phyloP scores from a whole-genome alignment of 1,140 invertebrate genomes.

The Drosophila parabipectinata region DNA sequence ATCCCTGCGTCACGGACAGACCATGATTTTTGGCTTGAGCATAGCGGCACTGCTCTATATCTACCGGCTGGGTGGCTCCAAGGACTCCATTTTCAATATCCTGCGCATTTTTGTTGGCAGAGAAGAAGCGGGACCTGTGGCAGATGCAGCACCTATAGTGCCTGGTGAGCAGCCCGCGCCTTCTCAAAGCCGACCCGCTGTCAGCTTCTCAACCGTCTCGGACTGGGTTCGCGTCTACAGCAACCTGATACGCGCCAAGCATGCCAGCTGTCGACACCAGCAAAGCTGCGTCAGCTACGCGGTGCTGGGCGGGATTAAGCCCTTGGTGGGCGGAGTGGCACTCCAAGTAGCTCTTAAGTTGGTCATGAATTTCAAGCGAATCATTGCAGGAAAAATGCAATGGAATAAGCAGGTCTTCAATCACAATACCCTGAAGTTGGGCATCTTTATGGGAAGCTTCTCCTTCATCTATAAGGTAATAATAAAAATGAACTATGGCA shows the following conservation, averaged over 20 bases:
- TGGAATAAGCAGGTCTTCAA: conserved; percentile 85
- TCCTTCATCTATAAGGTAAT: conserved; percentile 87
- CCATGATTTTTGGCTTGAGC: conserved; percentile 87
- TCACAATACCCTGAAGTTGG: conserved; percentile 86
- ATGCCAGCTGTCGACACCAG: conserved; percentile 86
- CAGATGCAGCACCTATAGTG: neutral
- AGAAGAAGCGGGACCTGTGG: conserved; percentile 85
- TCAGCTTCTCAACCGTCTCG: conserved; percentile 55
- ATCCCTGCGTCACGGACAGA: conserved; percentile 88
- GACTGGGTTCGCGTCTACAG: conserved; percentile 69
- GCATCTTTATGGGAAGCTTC: conserved; percentile 87
- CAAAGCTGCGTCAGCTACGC: conserved; percentile 86
- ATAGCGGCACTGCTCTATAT: conserved; percentile 87
- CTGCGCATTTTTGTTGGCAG: conserved; percentile 88
- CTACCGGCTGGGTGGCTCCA: conserved; percentile 85
- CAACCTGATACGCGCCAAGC: conserved; percentile 81
- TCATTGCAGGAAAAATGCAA: conserved; percentile 85
- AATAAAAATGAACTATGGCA: neutral
- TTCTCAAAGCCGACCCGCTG: conserved; percentile 39
- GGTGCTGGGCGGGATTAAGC: conserved; percentile 85
- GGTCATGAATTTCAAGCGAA: conserved; percentile 83
- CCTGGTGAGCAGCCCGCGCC: conserved; percentile 45
- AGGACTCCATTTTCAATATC: conserved; percentile 88
- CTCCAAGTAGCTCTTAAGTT: conserved; percentile 86
- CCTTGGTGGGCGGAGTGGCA: conserved; percentile 86